A percentile compares a stretch with the other conserved stretches of the same genome.
These are phyloP conservation scores for Listronotus oregonensis DNA, from an alignment of 1,140 invertebrate species.

Conservation along the genomic window DNA sequence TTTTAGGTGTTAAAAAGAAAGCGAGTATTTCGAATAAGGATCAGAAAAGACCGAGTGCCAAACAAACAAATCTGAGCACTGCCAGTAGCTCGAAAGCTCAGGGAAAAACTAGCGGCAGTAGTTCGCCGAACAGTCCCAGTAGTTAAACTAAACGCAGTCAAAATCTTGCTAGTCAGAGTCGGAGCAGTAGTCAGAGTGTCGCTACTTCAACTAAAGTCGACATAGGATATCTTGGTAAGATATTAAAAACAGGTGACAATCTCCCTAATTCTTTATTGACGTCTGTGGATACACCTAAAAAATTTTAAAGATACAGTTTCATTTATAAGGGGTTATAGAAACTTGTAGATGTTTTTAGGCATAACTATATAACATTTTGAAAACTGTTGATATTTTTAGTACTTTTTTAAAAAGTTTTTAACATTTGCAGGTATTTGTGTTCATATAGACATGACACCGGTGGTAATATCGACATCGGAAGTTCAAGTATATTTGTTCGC, in stretches of 20 bases:
- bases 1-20: slow-evolving; percentile 1
- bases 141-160: slow-evolving; percentile 16
- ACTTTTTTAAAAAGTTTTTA: too few species aligned
- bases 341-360: too few species aligned
- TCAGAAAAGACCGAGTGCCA: slow-evolving; percentile 21
- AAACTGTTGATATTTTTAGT: too few species aligned
- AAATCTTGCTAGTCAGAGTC: slow-evolving; percentile 1
- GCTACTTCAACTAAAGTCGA: slow-evolving; percentile 23
- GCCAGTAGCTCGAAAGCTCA: slow-evolving; percentile 24
- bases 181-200: slow-evolving; percentile 12
- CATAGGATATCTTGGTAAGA: slow-evolving; percentile 53
- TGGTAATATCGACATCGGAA: slow-evolving; percentile 61
- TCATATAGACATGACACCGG: slow-evolving; percentile 64
- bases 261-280: too few species aligned
- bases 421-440: slow-evolving; percentile 58
- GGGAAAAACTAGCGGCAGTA: slow-evolving; percentile 15
- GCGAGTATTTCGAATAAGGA: not conserved
- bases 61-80: slow-evolving; percentile 15
- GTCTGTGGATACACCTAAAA: too few species aligned
- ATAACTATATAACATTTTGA: too few species aligned
- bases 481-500: slow-evolving; percentile 59
- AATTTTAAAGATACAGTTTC: too few species aligned
- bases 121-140: slow-evolving; percentile 21
- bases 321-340: too few species aligned
- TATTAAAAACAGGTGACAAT: not conserved